Conservation (phyloP, 1,140 invertebrate genomes). For the Leucophenga varia region DNA sequence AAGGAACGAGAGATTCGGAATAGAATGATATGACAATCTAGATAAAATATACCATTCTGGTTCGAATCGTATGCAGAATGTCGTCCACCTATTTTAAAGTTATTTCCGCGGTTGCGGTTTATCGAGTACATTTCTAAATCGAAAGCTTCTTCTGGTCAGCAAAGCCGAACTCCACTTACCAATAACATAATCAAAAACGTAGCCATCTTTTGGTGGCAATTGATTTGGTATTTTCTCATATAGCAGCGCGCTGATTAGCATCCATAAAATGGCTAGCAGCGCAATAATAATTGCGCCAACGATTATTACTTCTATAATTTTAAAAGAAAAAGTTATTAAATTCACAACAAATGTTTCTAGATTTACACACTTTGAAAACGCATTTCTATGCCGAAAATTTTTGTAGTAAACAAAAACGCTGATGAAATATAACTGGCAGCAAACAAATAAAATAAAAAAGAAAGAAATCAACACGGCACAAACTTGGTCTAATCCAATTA, state of each 20-base stretch:
- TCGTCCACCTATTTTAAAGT: too few species aligned
- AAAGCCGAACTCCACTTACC: too few species aligned
- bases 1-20: too few species aligned
- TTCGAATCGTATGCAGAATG: too few species aligned
- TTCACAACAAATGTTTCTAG: background rate
- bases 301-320: constrained; percentile 30
- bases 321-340: background rate
- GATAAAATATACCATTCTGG: too few species aligned
- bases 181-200: constrained; percentile 46
- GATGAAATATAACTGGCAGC: constrained; percentile 32
- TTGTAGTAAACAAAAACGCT: constrained; percentile 7
- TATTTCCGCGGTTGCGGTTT: too few species aligned
- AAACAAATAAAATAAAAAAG: constrained; percentile 4
- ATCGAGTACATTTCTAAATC: too few species aligned
- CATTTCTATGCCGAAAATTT: constrained; percentile 13
- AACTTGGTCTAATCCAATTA: constrained; percentile 36
- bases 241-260: constrained; percentile 28
- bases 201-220: constrained; percentile 18
- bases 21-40: too few species aligned
- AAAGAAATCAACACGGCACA: constrained; percentile 1
- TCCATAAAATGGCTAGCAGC: constrained; percentile 23
- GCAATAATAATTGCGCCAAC: constrained; percentile 29
- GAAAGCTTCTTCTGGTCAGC: too few species aligned
- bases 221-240: constrained; percentile 34
- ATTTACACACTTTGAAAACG: constrained; percentile 34